phyloP scores from a whole-genome alignment of 2,113 vertebrate species.

The Thamnophis sirtalis region DNA sequence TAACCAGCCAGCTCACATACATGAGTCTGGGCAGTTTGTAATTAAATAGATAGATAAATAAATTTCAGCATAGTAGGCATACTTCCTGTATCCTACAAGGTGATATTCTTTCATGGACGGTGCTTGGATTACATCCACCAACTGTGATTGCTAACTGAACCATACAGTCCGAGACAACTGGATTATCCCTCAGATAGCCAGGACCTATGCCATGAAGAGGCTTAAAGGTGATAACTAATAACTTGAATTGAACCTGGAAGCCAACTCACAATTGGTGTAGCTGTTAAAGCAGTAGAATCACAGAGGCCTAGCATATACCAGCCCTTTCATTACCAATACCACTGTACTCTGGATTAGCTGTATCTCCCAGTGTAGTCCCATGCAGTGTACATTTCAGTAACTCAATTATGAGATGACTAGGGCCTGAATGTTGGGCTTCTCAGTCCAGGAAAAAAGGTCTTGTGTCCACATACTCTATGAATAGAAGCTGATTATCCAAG shows the following conservation, averaged over 20 bases:
- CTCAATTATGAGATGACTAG: background rate
- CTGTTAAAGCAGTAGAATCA: background rate
- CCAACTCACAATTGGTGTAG: background rate
- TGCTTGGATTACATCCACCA: background rate
- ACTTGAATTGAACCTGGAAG: background rate
- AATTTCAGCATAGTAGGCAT: background rate
- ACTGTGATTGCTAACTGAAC: background rate
- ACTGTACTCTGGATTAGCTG: background rate
- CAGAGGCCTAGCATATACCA: background rate
- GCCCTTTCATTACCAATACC: background rate
- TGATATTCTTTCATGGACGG: background rate
- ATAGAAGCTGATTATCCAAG: background rate
- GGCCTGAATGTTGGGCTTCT: background rate
- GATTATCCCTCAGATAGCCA: background rate
- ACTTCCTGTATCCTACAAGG: background rate
- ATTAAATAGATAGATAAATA: background rate
- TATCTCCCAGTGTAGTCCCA: background rate
- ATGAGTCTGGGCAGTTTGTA: background rate
- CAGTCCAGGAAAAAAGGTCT: background rate
- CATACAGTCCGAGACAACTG: background rate
- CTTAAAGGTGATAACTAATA: background rate
- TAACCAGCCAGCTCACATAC: background rate
- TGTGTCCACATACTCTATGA: background rate
- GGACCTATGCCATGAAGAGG: background rate
- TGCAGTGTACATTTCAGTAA: background rate